Base-by-base conservation (phyloP, 2,113 vertebrate genomes). In the Chaetura pelagica region DNA sequence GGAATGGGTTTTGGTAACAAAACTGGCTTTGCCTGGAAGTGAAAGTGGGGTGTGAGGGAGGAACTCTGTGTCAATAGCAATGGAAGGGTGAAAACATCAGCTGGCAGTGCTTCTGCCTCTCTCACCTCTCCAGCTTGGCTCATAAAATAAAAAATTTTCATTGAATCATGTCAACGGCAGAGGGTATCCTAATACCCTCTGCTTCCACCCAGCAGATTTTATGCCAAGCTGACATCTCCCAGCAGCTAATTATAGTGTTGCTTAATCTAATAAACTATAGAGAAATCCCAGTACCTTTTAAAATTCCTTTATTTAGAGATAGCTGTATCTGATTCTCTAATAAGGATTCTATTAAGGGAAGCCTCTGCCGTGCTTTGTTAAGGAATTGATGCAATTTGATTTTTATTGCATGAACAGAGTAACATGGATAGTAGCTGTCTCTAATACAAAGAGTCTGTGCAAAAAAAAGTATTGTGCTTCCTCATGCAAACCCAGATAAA, bases 371-470 rank as follows among this genome's bases (percentile, higher is more conserved):
- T 89, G 85, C 88, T 97, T 96, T 95, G 88, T 96, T 96, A 96
- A 96, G 88, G 80, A 96, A 96, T 96, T 97, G 96, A 95, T 97
- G 94, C 85, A 96, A 96, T 97, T 92, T 96, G 92, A 95, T 97
- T 97, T 96, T 96, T 97, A 96, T 97, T 97, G 87, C 86, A 89
- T 94, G 94, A 96, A 94, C 87, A 95, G 68, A 75, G 54, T 77
- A 96, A 93, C 94, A 96, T 52, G 88, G 88, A 66, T 92, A 90
- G 90, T 86, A 79, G 62, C 88, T 89, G 86, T 94, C 86, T 94
- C 69, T 44, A 71, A 92, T 83, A 94, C 59, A 92, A 94, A 78
- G 73, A 95, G 34, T 42, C 67, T 84, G n/a, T 77, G 81, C 58
- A 42, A 82, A 81, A 82, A 81, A 77, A 95, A 92, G 84, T 92